Evolutionary conservation across 1,140 invertebrate genomes (phyloP), one percentile per base, ranked within the genome.

Genomic region (Lepidurus apus): DNA sequence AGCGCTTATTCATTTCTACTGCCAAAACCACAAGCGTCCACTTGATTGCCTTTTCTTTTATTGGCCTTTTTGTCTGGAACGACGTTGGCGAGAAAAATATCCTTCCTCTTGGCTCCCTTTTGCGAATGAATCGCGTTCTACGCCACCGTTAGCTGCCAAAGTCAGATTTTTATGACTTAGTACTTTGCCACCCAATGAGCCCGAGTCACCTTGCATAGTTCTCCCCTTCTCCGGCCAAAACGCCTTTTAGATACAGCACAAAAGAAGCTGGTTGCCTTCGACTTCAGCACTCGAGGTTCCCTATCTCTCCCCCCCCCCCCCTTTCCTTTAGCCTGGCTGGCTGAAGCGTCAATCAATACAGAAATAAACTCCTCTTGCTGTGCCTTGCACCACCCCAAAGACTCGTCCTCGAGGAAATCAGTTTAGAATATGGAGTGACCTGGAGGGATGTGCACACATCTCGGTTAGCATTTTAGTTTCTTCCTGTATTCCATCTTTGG

Each of bases 341-440:
- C 53, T 65, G 53, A 65, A 65, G 53, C 53, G n/a, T 65, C 53
- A 65, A 65, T 65, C 53, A 65, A 65, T 65, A 65, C 53, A 65
- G 53, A 65, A 65, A 65, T 65, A 65, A 65, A 13, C 53, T 65
- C 53, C 53, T 65, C 53, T 21, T 65, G 6, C 53, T 65, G 53
- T 65, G 53, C 13, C 53, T 65, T 65, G 53, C 53, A n/a, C 53
- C 21, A 65, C 53, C 13, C 53, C 21, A 13, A 21, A 11, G 53
- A 65, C 13, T 65, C 53, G 9, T 65, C 53, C 53, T 17, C 53
- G 1, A n/a, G 8, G 53, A 13, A n/a, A 7, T 21, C 8, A n/a
- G 0, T 65, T 65, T 65, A 65, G 53, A 65, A 65, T 65, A 65
- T 65, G 53, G 13, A 65, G 53, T 65, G 53, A 65, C 17, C 53